Evolutionary conservation across 1,140 invertebrate genomes (phyloP).

Genomic region (Ylistrum balloti): DNA sequence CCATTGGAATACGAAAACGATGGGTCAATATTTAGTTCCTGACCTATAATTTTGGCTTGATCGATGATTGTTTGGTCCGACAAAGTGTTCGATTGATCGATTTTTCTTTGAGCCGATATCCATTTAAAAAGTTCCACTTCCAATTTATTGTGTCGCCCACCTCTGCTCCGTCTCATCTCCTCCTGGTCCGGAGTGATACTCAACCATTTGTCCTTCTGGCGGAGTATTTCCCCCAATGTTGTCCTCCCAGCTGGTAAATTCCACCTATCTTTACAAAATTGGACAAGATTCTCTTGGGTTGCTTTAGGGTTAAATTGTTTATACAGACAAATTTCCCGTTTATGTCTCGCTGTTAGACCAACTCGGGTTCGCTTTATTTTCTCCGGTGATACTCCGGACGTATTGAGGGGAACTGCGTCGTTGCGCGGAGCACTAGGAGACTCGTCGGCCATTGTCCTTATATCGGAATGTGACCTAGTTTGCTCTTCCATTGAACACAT

Average conservation of each 20-base stretch:
- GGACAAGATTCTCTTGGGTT: background rate
- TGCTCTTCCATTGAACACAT: background rate
- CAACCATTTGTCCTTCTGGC: background rate
- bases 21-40: background rate
- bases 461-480: constrained; percentile 38
- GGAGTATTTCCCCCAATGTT: background rate
- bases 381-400: background rate
- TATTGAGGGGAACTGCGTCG: background rate
- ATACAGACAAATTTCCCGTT: background rate
- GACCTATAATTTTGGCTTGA: background rate
- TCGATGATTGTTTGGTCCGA: constrained; percentile 20
- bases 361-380: background rate
- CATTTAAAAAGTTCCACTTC: constrained; percentile 14
- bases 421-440: background rate
- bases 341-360: background rate
- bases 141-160: constrained; percentile 20
- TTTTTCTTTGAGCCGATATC: constrained; percentile 1
- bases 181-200: background rate
- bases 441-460: constrained; percentile 31
- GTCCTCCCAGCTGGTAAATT: background rate
- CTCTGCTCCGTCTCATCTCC: background rate
- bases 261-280: constrained; percentile 11
- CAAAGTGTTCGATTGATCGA: background rate
- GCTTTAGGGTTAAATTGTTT: constrained; percentile 27
- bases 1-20: constrained; percentile 11